These are phyloP conservation scores for Alitta virens DNA, from an alignment of 2,888 invertebrate species.

Conservation along the genomic window DNA sequence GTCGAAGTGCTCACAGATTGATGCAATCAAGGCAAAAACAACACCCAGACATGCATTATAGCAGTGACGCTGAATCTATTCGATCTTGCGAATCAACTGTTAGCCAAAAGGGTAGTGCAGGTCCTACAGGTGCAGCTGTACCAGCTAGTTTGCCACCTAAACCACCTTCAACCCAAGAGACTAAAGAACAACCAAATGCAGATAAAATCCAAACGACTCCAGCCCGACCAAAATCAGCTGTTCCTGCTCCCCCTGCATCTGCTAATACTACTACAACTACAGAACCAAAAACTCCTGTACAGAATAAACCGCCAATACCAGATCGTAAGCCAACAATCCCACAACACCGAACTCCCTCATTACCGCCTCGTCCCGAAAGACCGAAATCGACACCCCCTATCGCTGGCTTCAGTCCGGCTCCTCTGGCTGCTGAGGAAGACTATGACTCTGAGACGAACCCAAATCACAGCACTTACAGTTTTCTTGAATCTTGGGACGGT, in stretches of 20 bases:
- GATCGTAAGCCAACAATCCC: slow-evolving; percentile 12
- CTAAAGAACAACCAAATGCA: not conserved
- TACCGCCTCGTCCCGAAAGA: slow-evolving; percentile 6
- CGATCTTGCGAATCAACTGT: slow-evolving; percentile 11
- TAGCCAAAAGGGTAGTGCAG: not conserved
- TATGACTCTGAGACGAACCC: slow-evolving; percentile 17
- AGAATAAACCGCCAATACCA: slow-evolving; percentile 19
- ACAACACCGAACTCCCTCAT: slow-evolving; percentile 6
- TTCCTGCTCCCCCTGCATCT: not conserved
- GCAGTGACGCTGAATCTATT: slow-evolving; percentile 42
- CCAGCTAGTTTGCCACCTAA: not conserved
- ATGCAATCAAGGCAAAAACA: slow-evolving; percentile 36
- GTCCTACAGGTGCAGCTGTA: not conserved
- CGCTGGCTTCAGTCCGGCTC: not conserved
- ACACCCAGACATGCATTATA: not conserved
- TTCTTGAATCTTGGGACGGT: slow-evolving; percentile 6
- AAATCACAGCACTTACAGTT: not conserved
- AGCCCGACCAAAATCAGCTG: not conserved
- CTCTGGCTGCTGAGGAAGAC: slow-evolving; percentile 10
- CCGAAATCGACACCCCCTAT: slow-evolving; percentile 25
- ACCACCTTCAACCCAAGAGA: not conserved
- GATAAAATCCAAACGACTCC: not conserved
- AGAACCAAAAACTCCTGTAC: not conserved
- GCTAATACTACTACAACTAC: not conserved
- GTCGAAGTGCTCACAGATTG: slow-evolving; percentile 51